These are phyloP conservation scores for Platichthys stellatus DNA, from an alignment of 2,113 vertebrate genomes.

Conservation along the genomic window DNA sequence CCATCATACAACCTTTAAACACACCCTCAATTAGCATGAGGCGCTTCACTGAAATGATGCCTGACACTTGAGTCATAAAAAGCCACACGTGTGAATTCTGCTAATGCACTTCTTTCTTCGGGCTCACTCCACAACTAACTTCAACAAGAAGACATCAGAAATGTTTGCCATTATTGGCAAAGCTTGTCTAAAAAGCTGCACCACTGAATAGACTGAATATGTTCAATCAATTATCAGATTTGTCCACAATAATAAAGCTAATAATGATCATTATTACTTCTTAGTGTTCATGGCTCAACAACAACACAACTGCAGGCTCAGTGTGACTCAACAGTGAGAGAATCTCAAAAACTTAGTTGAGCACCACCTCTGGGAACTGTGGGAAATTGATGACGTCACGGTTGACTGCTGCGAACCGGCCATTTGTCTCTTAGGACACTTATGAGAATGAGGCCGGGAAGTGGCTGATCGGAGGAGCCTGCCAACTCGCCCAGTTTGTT, in stretches of 20 bases:
- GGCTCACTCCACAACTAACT: neutral
- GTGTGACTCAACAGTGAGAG: slow-evolving; percentile 25
- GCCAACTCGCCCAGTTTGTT: slow-evolving; percentile 23
- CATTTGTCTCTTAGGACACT: slow-evolving; percentile 8
- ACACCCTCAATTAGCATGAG: neutral
- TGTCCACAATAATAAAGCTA: neutral
- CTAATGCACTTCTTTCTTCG: neutral
- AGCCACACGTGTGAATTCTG: neutral
- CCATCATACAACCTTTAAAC: neutral
- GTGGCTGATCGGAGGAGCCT: slow-evolving; percentile 22
- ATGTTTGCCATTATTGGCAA: too few species aligned
- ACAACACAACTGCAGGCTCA: slow-evolving; percentile 3
- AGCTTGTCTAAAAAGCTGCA: too few species aligned
- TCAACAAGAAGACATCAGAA: neutral
- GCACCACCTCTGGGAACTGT: slow-evolving; percentile 52
- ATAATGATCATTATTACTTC: too few species aligned
- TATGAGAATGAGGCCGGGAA: slow-evolving; percentile 21
- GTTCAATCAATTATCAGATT: neutral
- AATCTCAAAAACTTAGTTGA: slow-evolving; percentile 45
- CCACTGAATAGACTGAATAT: neutral
- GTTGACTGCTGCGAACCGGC: slow-evolving; percentile 40
- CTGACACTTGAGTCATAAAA: slow-evolving; percentile 1
- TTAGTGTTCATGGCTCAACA: neutral
- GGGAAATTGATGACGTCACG: slow-evolving; percentile 46
- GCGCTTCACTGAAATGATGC: neutral